A percentile compares a stretch with the other conserved stretches of the same genome.
Evolutionary conservation across 2,888 invertebrate genomes (phyloP).

Genomic region (Brachyptera risi): DNA sequence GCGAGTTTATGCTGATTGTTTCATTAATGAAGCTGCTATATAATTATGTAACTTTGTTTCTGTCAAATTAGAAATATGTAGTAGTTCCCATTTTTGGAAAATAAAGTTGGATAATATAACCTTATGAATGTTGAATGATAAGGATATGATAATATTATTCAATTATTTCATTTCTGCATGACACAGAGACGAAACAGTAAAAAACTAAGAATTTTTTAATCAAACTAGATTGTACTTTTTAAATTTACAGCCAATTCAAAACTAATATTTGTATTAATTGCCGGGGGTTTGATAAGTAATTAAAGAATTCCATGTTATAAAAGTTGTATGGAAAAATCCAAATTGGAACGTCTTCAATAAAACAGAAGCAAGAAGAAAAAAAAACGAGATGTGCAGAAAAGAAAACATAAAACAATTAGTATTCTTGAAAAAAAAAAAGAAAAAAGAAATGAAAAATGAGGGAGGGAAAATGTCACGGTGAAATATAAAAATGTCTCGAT

Average conservation of each 20-base stretch:
- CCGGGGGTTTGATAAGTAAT: conserved; percentile 14
- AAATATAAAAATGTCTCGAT: conserved; percentile 27
- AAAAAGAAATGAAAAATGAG: conserved; percentile 14
- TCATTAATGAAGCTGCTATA: too few relatives aligned
- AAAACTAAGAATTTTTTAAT: neutral
- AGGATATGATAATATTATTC: too few relatives aligned
- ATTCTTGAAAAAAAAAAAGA: neutral
- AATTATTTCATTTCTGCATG: neutral
- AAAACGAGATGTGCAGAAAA: neutral
- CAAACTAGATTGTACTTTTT: conserved; percentile 9
- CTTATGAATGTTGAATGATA: too few relatives aligned
- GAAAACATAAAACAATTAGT: conserved; percentile 19
- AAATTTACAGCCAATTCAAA: conserved; percentile 17
- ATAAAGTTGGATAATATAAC: too few relatives aligned
- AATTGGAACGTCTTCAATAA: conserved; percentile 9
- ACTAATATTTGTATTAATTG: conserved; percentile 19
- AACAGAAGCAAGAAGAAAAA: too few relatives aligned
- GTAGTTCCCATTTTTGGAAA: too few relatives aligned
- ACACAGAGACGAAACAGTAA: neutral
- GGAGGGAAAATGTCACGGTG: conserved; percentile 6
- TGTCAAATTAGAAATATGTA: too few relatives aligned
- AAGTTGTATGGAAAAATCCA: conserved; percentile 1
- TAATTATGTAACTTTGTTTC: too few relatives aligned
- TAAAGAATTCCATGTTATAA: conserved; percentile 18
- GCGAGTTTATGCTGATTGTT: too few relatives aligned